Base-by-base conservation (phyloP, 2,888 invertebrate genomes). In the Acrobasis repandana region DNA sequence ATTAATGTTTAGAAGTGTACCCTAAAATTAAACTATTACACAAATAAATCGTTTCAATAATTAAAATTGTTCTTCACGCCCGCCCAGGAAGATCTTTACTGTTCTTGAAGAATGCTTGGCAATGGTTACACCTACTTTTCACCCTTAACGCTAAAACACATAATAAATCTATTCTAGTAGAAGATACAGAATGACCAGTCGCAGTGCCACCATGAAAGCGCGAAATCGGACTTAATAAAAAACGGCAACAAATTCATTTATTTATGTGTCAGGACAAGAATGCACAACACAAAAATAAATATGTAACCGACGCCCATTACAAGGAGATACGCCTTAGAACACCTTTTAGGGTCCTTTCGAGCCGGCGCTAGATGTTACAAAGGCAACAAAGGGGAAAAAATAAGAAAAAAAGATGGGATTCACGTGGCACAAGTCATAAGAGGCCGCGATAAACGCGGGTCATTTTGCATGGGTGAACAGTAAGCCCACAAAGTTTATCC, bases 221-320 rank as follows among this genome's bases (percentile, higher is more conserved):
- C 86, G 82, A 90, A 90, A 90, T 90, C 79, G 82, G 72, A 68
- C 72, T 70, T 58, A 62, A 58, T 72, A 74, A 76, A 82, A 81
- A 82, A 84, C 75, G 74, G 72, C 73, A 78, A 81, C 78, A 81
- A 80, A 85, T 84, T 86, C 88, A 89, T 88, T 86, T 89, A 89
- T 88, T 89, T 87, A 88, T 75, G 74, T 84, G 90, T 89, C 90
- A 90, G 80, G 83, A 83, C 82, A 82, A 83, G 88, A 90, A 90
- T 89, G 87, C 79, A 83, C 74, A 88, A 88, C 85, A 89, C 87
- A 86, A 87, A 90, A 92, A 92, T 92, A 90, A 90, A 91, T 90
- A 91, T 90, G 86, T 90, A 88, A 86, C 84, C 80, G 86, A 82
- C 82, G 84, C 83, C 84, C 83, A 86, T 86, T 84, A 83, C 80